Percentiles rank a stretch among this genome's conserved stretches.
Conservation (phyloP, 1,140 invertebrate genomes). For the Ostrea edulis region DNA sequence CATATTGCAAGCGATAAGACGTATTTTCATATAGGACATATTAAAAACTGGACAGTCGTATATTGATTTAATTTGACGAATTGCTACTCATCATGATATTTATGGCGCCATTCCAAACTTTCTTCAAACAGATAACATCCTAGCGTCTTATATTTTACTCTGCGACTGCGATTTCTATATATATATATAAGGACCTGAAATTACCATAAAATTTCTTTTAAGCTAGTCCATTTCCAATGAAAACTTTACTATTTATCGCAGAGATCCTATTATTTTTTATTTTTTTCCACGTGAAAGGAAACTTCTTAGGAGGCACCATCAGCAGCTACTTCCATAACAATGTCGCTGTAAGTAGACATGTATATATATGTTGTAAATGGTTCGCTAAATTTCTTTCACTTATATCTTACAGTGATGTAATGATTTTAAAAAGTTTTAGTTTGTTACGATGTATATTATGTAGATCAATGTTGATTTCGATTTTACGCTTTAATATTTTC, state of each 20-base stretch:
- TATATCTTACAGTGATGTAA: too few species aligned
- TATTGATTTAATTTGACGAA: background rate
- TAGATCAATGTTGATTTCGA: too few species aligned
- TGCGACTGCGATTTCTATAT: background rate
- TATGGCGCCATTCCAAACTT: background rate
- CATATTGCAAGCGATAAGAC: constrained; percentile 23
- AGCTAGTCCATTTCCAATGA: background rate
- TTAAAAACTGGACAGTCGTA: background rate
- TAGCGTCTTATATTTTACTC: background rate
- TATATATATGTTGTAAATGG: too few species aligned
- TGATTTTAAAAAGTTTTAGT: too few species aligned
- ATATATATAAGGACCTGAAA: too few species aligned
- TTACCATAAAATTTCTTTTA: too few species aligned
- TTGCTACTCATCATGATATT: background rate
- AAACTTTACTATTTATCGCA: background rate
- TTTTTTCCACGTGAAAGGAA: background rate
- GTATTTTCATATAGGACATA: background rate
- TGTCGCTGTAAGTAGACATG: background rate
- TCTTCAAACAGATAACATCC: background rate
- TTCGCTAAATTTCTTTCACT: too few species aligned
- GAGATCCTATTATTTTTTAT: background rate
- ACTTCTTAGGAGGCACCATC: background rate
- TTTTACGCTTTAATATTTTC: too few species aligned
- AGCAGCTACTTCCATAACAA: constrained; percentile 1
- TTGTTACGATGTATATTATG: too few species aligned